Conservation (phyloP, 37 sponge, comb jelly and placozoan genomes). For the Agelas oroides region DNA sequence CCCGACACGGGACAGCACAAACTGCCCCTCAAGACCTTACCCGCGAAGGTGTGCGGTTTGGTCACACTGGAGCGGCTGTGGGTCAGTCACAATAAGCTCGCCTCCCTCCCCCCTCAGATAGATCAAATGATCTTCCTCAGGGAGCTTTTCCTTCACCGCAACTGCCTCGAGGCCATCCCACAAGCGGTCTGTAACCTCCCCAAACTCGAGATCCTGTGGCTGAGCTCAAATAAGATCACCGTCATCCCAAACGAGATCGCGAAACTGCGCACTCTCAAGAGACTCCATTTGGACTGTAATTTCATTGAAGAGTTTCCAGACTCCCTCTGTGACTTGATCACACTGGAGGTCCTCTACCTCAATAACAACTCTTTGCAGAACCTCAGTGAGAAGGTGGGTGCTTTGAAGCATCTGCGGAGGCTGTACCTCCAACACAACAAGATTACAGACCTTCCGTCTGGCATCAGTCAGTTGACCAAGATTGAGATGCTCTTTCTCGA, state of each 20-base stretch:
- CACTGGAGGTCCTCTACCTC: constrained; percentile 69
- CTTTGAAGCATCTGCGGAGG: constrained; percentile 33
- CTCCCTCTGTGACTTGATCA: constrained; percentile 35
- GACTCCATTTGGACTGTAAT: constrained; percentile 77
- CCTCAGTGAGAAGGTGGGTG: constrained; percentile 38
- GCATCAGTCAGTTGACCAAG: constrained; percentile 27
- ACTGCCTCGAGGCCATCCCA: constrained; percentile 59
- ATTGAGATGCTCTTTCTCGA: constrained; percentile 50
- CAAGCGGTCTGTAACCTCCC: constrained; percentile 41
- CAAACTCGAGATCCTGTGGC: constrained; percentile 70
- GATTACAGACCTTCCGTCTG: constrained; percentile 55
- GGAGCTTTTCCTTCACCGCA: constrained; percentile 73
- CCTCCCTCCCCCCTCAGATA: constrained; percentile 54
- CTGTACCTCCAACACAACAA: constrained; percentile 74
- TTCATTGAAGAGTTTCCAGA: constrained; percentile 51
- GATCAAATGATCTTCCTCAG: constrained; percentile 46
- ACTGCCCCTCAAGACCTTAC: constrained; percentile 47
- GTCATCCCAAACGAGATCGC: constrained; percentile 59
- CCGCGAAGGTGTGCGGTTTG: constrained; percentile 53
- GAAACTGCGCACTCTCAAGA: constrained; percentile 30
- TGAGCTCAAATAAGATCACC: constrained; percentile 57
- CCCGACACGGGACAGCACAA: constrained; percentile 53
- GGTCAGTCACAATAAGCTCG: constrained; percentile 71
- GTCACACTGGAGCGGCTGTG: constrained; percentile 67
- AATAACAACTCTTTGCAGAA: constrained; percentile 55